phyloP scores from a whole-genome alignment of 2,797 vertebrate species.

The Leptatherina wallacei region DNA sequence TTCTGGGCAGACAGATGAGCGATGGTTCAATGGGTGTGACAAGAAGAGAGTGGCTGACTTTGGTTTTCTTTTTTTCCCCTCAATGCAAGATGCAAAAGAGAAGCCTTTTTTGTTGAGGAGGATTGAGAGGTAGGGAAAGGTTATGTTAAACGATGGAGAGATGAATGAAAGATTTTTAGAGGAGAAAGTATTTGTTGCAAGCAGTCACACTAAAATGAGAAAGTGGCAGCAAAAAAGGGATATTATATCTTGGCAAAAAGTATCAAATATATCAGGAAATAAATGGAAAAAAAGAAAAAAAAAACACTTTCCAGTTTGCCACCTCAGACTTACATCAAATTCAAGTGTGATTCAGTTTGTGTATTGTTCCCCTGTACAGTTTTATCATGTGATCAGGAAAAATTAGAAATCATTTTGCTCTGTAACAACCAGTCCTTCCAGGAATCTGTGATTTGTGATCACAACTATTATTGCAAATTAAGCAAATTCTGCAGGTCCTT shows the following conservation, averaged over 20 bases:
- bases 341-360: not conserved
- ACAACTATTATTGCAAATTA: too few species aligned
- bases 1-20: slow-evolving; percentile 70
- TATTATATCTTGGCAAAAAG: slow-evolving; percentile 13
- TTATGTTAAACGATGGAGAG: slow-evolving; percentile 63
- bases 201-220: slow-evolving; percentile 33
- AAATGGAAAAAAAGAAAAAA: not conserved
- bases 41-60: slow-evolving; percentile 57
- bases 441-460: too few species aligned
- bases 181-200: slow-evolving; percentile 36
- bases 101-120: slow-evolving; percentile 36
- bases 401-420: not conserved
- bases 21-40: slow-evolving; percentile 72
- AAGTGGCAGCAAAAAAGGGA: slow-evolving; percentile 8
- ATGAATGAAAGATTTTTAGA: slow-evolving; percentile 49
- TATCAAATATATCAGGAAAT: too few species aligned
- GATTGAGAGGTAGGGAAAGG: slow-evolving; percentile 37
- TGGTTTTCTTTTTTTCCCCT: slow-evolving; percentile 33
- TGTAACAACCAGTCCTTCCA: not conserved
- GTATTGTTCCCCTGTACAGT: not conserved
- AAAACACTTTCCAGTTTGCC: slow-evolving; percentile 9
- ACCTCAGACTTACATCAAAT: slow-evolving; percentile 12
- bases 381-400: not conserved
- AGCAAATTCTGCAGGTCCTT: too few species aligned
- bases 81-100: slow-evolving; percentile 35